Percentiles rank a stretch among this genome's conserved stretches.
phyloP scores from a whole-genome alignment of 2,113 vertebrate genomes.

The Bujurquina vittata region DNA sequence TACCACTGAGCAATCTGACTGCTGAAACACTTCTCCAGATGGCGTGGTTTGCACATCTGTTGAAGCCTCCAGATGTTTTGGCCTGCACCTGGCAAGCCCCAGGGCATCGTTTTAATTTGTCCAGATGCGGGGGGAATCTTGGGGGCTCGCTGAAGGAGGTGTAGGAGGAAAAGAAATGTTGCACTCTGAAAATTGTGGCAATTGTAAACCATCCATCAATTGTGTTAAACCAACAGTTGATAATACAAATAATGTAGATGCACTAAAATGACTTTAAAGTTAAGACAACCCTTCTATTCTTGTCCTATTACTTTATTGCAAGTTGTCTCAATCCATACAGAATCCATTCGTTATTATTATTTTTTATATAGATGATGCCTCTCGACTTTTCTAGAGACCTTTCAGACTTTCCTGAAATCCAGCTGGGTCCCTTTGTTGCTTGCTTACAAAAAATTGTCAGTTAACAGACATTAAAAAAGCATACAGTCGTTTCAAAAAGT shows the following conservation, averaged over 20 bases:
- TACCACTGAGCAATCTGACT: conserved; percentile 47
- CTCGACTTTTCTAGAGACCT: too few relatives aligned
- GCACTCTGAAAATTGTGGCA: conserved; percentile 1
- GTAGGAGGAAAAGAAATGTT: neutral
- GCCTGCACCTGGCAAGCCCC: conserved; percentile 59
- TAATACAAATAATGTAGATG: neutral
- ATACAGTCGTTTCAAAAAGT: neutral
- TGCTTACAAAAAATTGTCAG: neutral
- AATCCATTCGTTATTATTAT: too few relatives aligned
- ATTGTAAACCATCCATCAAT: neutral
- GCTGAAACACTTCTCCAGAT: conserved; percentile 61
- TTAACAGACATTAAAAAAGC: neutral
- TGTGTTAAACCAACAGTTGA: neutral
- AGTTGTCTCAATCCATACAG: too few relatives aligned
- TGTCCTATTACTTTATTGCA: neutral
- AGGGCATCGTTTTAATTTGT: conserved; percentile 3
- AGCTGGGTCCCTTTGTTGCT: neutral
- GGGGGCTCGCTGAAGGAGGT: neutral
- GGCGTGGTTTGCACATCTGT: conserved; percentile 48
- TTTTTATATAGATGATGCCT: too few relatives aligned
- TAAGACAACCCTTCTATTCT: neutral
- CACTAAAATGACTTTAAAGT: neutral
- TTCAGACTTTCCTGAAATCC: neutral
- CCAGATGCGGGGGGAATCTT: neutral
- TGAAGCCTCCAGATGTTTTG: conserved; percentile 73